phyloP scores from a whole-genome alignment of 1,140 invertebrate genomes.

The Luehdorfia chinensis region DNA sequence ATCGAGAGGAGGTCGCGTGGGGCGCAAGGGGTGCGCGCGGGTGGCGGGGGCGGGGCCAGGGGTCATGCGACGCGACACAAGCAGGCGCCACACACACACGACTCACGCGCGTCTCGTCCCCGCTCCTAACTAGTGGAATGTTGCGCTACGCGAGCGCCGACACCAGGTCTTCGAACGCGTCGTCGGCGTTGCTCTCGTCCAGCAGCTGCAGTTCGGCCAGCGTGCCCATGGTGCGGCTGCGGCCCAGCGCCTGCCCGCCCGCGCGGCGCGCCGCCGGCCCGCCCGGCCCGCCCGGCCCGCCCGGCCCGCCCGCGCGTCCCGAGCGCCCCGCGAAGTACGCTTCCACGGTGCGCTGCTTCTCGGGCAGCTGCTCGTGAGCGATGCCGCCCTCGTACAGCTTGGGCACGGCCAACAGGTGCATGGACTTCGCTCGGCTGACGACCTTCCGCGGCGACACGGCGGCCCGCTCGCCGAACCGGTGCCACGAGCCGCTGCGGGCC shows the following conservation, averaged over 20 bases:
- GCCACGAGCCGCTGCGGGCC: constrained; percentile 90
- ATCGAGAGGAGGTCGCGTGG: constrained; percentile 25
- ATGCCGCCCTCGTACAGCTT: constrained; percentile 89
- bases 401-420: constrained; percentile 82
- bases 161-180: constrained; percentile 87
- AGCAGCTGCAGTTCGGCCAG: constrained; percentile 80
- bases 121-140: constrained; percentile 66
- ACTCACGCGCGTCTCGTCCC: constrained; percentile 70
- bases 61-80: constrained; percentile 58
- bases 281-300: constrained; percentile 45
- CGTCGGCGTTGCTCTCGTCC: constrained; percentile 85
- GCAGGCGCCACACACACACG: constrained; percentile 72
- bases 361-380: constrained; percentile 82
- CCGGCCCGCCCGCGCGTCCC: constrained; percentile 44
- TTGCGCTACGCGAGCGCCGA: constrained; percentile 73
- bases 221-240: constrained; percentile 85
- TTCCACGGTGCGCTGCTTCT: constrained; percentile 87
- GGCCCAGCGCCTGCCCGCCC: constrained; percentile 77
- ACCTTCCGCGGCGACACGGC: constrained; percentile 60
- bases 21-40: constrained; percentile 20
- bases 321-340: constrained; percentile 83
- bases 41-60: constrained; percentile 14
- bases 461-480: constrained; percentile 75
- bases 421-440: constrained; percentile 83
- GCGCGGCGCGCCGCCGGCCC: constrained; percentile 52